Base-by-base conservation (phyloP, 2,888 invertebrate species). In the Pomacea canaliculata region DNA sequence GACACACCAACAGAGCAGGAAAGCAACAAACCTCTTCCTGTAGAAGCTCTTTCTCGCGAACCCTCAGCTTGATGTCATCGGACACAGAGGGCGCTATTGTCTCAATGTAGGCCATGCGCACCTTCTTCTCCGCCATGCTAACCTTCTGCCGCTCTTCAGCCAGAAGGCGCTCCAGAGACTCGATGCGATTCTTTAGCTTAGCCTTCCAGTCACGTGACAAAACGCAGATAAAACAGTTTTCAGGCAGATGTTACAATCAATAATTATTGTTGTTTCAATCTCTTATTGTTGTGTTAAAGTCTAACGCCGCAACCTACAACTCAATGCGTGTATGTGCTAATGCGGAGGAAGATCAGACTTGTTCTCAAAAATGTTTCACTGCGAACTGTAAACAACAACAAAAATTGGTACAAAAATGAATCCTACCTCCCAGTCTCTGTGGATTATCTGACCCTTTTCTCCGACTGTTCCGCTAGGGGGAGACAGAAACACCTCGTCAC, bases 131-230 rank as follows among this genome's bases (percentile, higher is more conserved):
- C 13, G 88, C 85, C 27, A 86, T 85, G 70, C 84, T 78, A 37
- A 87, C 85, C 79, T 89, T 89, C 78, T 88, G 85, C 51, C 88
- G 77, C 78, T 91, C 91, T 81, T 90, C 90, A 59, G 87, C 86
- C 62, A 91, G 84, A 46, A 89, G 85, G 10, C 84, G 81, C 77
- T 90, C 89, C 77, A 91, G 83, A 48, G 86, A 86, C 66, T 85
- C 84, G 63, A 90, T 85, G 37, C 89, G 82, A 75, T 86, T 87
- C 80, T 87, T 85, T 72, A 89, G 86, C 80, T 90, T 88, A 69
- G 84, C 83, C 89, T 89, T 79, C 7, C 77, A 80, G 46, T 69
- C 62, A 68, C 56, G 76, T 60, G 65, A 51, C 65, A 63, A 7
- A 37, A 56, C 51, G 16, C 2, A 10, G 37, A 2, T 23, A 18